Conservation (phyloP, 2,888 invertebrate species). For the Apodemia mormo region DNA sequence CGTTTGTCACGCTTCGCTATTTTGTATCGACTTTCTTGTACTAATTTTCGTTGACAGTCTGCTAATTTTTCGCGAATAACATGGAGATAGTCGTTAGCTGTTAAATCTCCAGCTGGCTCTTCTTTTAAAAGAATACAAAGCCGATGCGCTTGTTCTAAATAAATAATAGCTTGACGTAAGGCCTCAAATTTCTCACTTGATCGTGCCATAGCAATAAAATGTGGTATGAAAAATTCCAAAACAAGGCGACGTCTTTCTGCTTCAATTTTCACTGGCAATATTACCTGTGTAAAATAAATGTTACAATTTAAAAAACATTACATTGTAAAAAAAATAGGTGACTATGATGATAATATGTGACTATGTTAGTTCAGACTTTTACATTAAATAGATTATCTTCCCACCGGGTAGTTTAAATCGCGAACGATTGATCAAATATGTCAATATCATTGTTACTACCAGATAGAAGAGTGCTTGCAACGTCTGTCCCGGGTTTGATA, state of each 20-base stretch:
- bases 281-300: constrained; percentile 62
- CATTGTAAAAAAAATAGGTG: background rate
- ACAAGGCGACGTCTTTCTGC: constrained; percentile 82
- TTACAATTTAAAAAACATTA: background rate
- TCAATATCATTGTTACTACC: no score
- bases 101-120: constrained; percentile 76
- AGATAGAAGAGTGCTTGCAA: no score
- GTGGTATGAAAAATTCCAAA: constrained; percentile 86
- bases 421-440: no score
- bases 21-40: constrained; percentile 64
- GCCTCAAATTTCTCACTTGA: constrained; percentile 84
- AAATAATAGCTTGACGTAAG: constrained; percentile 83
- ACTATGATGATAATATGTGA: no score
- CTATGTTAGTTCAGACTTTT: no score
- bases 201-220: constrained; percentile 87
- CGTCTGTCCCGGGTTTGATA: no score
- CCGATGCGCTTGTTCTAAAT: constrained; percentile 86
- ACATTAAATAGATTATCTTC: no score
- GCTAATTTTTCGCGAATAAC: constrained; percentile 78
- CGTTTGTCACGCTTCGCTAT: constrained; percentile 63
- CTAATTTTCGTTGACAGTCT: constrained; percentile 68
- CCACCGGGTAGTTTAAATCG: background rate
- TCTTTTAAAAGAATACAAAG: constrained; percentile 83
- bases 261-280: constrained; percentile 75
- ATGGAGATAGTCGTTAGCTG: constrained; percentile 78